Evolutionary conservation across 2,113 vertebrate genomes (phyloP).

Genomic region (Pipa parva): DNA sequence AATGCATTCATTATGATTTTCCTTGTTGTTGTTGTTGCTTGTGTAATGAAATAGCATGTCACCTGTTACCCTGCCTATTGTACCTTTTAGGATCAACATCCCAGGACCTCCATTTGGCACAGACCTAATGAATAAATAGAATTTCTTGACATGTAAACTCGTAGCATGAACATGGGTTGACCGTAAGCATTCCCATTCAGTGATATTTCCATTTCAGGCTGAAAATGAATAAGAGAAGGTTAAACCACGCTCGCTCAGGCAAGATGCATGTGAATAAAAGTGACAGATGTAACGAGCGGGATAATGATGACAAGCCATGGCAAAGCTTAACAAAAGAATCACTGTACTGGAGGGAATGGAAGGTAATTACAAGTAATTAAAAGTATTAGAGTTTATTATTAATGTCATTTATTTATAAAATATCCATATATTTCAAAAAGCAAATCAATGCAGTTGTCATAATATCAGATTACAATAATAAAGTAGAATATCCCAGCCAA

Average conservation of each 20-base stretch:
- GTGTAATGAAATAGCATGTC: too few relatives aligned
- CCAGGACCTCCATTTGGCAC: too few relatives aligned
- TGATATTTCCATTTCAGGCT: not conserved
- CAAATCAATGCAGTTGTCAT: conserved; percentile 2
- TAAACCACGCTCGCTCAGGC: not conserved
- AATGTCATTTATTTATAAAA: conserved; percentile 32
- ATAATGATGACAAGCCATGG: conserved; percentile 6
- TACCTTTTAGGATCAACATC: too few relatives aligned
- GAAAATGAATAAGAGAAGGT: not conserved
- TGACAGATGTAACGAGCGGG: not conserved
- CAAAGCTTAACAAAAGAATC: conserved; percentile 14
- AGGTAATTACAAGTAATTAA: conserved; percentile 25
- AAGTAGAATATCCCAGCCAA: not conserved
- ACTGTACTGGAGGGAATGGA: conserved; percentile 14
- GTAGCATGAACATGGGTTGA: too few relatives aligned
- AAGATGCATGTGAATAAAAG: not conserved
- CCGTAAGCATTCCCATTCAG: too few relatives aligned
- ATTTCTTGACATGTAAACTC: too few relatives aligned
- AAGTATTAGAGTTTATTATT: conserved; percentile 33
- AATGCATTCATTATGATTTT: too few relatives aligned
- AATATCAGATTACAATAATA: conserved; percentile 8
- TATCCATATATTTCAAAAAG: conserved; percentile 15
- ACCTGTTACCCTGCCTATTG: too few relatives aligned
- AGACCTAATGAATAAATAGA: too few relatives aligned
- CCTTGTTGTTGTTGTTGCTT: too few relatives aligned